Base-by-base conservation (phyloP, 2,113 vertebrate genomes). In the Cebus imitator region DNA sequence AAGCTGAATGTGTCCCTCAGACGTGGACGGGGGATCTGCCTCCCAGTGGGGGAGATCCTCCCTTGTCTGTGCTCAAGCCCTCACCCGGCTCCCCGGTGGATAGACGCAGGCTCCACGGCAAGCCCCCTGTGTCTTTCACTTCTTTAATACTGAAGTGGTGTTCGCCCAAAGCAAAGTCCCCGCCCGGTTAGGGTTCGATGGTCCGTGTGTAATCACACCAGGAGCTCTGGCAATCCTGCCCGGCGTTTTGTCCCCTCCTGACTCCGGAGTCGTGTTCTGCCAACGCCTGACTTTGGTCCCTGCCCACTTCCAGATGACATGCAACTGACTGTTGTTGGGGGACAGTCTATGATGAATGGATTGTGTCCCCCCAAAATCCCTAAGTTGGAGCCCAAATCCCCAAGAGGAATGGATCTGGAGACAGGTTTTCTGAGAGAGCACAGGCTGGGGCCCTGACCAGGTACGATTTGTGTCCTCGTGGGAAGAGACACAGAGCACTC, bases 171-270 rank as follows among this genome's bases (percentile, higher is more conserved):
- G 43, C 9, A 45, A 35, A 17, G 13, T 21, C 40, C 25, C 35
- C 43, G 20, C 1, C 4, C 0, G 0, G 25, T 0, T 21, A 8
- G 23, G 27, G 3, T 27, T 6, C 27, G 68, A 10, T 0, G 6
- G 12, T 3, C 14, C 0, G 9, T 2, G 4, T 21, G 20, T 2
- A 10, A 37, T 13, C 35, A 4, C 13, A 6, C 32, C 25, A 3
- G 32, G 32, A 25, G 40, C 30, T 35, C 2, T 27, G 6, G 1
- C 12, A 21, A 35, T 4, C 52, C n/a, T 11, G 52, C 43, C 30
- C 5, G 1, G 25, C 1, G 5, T 14, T 5, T 27, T 3, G 0
- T 11, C 40, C 50, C 37, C n/a, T 72, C 7, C 79, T 35, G 7
- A 6, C 8, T 14, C 12, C 0, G 8, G 11, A 35, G 37, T 27